Percentiles rank a stretch among this genome's conserved stretches.
phyloP scores from a whole-genome alignment of 2,797 vertebrate genomes.

The Anas flavirostris region DNA sequence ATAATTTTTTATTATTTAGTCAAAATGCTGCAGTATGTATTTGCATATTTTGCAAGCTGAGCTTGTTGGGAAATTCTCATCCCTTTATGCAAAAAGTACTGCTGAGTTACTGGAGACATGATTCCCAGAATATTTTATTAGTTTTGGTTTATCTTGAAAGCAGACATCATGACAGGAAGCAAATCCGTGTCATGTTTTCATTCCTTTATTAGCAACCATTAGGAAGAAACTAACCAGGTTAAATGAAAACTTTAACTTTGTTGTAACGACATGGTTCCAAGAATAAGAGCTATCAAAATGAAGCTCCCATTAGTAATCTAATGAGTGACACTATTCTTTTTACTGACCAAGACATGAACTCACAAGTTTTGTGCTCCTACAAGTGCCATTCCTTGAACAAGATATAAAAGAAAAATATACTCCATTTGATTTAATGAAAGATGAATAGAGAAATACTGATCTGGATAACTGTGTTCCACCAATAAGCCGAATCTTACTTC shows the following conservation, averaged over 20 bases:
- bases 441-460: neutral
- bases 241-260: neutral
- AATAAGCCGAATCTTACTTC: neutral
- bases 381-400: neutral
- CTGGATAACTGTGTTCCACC: neutral
- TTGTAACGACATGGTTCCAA: neutral
- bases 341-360: neutral
- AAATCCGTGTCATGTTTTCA: neutral
- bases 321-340: neutral
- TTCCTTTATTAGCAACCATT: neutral
- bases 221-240: neutral
- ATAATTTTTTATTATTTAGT: neutral
- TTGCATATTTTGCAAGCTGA: neutral
- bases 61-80: neutral
- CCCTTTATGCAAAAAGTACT: neutral
- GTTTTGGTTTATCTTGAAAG: neutral
- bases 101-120: neutral
- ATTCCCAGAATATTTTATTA: neutral
- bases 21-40: neutral
- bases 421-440: neutral
- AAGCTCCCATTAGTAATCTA: neutral
- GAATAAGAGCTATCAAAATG: neutral
- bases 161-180: neutral
- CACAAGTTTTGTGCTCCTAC: neutral
- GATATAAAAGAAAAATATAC: neutral